A percentile compares a stretch with the other conserved stretches of the same genome.
phyloP scores from a whole-genome alignment of 2,113 vertebrate genomes.

The Lucifuga dentata region DNA sequence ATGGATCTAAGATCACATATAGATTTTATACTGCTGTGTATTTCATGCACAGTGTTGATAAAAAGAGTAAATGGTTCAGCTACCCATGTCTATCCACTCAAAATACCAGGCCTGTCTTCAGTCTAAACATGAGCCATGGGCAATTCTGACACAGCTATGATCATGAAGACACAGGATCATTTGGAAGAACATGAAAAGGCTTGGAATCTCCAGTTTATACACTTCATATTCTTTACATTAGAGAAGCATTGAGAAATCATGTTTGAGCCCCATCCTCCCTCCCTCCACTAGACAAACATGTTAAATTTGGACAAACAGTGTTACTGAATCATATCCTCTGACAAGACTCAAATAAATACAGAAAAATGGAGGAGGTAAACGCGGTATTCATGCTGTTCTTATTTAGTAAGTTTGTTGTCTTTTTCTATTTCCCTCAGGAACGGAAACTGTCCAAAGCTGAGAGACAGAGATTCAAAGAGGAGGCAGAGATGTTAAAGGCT shows the following conservation, averaged over 20 bases:
- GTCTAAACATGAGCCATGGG: constrained; percentile 46
- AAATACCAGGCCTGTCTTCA: constrained; percentile 63
- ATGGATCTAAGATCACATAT: too few relatives aligned
- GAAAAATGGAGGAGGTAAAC: not conserved
- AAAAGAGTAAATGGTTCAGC: constrained; percentile 27
- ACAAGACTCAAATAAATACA: not conserved
- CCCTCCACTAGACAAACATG: not conserved
- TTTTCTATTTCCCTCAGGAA: constrained; percentile 81
- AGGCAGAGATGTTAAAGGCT: constrained; percentile 97
- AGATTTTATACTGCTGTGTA: constrained; percentile 25
- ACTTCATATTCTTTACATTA: not conserved
- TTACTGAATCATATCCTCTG: not conserved
- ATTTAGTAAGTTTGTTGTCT: not conserved
- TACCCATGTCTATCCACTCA: constrained; percentile 49
- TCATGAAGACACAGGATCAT: not conserved
- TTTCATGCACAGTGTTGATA: constrained; percentile 35
- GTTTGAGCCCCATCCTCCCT: not conserved
- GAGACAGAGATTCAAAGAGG: constrained; percentile 96
- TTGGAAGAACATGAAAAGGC: not conserved
- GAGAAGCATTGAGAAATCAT: not conserved
- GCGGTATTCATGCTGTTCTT: not conserved
- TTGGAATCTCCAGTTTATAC: not conserved
- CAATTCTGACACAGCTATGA: not conserved
- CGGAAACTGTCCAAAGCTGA: constrained; percentile 95
- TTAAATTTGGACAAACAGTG: constrained; percentile 13